These are phyloP conservation scores for Apis florea DNA, from an alignment of 1,140 invertebrate species.

Conservation along the genomic window DNA sequence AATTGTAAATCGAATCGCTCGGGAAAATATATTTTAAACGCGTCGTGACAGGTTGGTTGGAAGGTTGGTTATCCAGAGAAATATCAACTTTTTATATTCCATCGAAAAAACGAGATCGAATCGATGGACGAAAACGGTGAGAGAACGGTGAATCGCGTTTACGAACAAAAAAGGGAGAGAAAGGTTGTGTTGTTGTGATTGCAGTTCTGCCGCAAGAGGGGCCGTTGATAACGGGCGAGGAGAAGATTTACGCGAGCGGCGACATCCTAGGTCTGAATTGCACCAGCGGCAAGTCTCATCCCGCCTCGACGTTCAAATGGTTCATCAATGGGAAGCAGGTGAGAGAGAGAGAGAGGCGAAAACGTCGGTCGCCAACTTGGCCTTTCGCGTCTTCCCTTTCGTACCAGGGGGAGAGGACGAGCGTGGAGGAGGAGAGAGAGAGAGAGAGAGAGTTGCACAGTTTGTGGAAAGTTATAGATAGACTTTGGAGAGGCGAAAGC, in stretches of 20 bases:
- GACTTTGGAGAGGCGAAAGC: background rate
- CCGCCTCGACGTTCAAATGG: conserved; percentile 88
- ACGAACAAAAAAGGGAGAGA: too few species aligned
- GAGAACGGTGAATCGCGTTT: too few species aligned
- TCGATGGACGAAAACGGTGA: background rate
- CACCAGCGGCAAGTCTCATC: conserved; percentile 90
- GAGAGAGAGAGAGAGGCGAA: conserved; percentile 72
- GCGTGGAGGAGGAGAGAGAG: too few species aligned
- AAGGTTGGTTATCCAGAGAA: too few species aligned
- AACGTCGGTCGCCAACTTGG: background rate
- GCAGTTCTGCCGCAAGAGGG: conserved; percentile 88
- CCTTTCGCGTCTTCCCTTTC: background rate
- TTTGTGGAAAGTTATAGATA: background rate
- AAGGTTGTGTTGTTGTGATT: conserved; percentile 63
- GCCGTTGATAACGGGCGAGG: conserved; percentile 89
- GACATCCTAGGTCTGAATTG: conserved; percentile 91
- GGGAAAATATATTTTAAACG: too few species aligned
- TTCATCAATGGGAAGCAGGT: conserved; percentile 91
- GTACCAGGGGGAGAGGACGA: too few species aligned
- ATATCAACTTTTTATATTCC: conserved; percentile 28
- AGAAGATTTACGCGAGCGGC: conserved; percentile 89
- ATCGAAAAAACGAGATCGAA: background rate
- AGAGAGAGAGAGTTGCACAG: too few species aligned
- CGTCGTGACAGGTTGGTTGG: too few species aligned
- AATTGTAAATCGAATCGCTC: too few species aligned